A percentile compares a stretch with the other conserved stretches of the same genome.
These are phyloP conservation scores for Neoaliturus tenellus DNA, from an alignment of 2,888 invertebrate species.

Conservation along the genomic window DNA sequence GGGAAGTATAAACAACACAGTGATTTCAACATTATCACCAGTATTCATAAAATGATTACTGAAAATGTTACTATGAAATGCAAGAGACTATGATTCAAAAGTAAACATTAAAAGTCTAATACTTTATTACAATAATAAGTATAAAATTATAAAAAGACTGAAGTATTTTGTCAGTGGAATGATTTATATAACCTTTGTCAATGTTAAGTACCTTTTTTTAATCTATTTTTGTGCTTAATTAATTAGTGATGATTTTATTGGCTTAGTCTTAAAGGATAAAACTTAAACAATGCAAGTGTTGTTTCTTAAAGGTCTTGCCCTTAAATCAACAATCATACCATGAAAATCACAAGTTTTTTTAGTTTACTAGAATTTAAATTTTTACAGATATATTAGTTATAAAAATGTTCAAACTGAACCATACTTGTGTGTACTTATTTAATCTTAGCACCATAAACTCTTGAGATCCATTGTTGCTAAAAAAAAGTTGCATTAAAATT, in stretches of 20 bases:
- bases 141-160: slow-evolving; percentile 16
- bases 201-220: slow-evolving; percentile 15
- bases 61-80: not conserved
- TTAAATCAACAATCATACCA: not conserved
- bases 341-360: not conserved
- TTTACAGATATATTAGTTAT: too few relatives aligned
- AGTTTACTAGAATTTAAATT: not conserved
- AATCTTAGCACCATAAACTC: slow-evolving; percentile 10
- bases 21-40: not conserved
- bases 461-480: not conserved
- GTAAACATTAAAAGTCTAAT: not conserved
- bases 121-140: not conserved
- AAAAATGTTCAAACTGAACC: too few relatives aligned
- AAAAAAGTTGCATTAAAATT: not conserved
- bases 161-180: not conserved
- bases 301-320: not conserved
- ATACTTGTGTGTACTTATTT: not conserved
- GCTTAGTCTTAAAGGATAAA: not conserved
- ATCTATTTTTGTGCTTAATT: not conserved
- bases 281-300: not conserved
- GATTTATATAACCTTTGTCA: not conserved
- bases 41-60: not conserved
- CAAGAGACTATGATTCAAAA: too few relatives aligned
- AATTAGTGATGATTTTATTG: not conserved
- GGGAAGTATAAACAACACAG: slow-evolving; percentile 30